Evolutionary conservation across 2,113 vertebrate species (phyloP).

Genomic region (Antennarius striatus): DNA sequence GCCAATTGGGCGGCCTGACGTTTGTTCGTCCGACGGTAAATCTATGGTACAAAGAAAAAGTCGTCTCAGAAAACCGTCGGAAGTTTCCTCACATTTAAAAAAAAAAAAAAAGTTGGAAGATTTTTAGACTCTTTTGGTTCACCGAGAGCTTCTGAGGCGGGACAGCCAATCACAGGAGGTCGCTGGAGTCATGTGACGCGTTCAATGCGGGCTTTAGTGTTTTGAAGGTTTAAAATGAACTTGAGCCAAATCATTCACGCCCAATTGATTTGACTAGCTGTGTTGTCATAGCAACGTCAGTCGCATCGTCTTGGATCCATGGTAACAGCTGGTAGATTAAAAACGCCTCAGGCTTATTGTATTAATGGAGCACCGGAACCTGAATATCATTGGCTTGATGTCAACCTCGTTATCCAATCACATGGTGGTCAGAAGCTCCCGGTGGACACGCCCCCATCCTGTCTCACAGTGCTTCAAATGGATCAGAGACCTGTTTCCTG

Average conservation of each 20-base stretch:
- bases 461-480: conserved; percentile 63
- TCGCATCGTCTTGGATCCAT: no score
- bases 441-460: conserved; percentile 37
- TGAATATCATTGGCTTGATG: not conserved
- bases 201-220: no score
- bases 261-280: no score
- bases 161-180: no score
- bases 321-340: no score
- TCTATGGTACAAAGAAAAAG: conserved; percentile 53
- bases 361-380: not conserved
- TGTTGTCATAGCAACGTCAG: no score
- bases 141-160: conserved; percentile 28
- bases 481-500: conserved; percentile 28
- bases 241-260: no score
- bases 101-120: conserved; percentile 16
- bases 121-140: conserved; percentile 26
- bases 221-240: no score
- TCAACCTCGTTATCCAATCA: not conserved
- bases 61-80: conserved; percentile 29
- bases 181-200: no score
- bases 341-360: no score
- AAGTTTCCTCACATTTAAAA: conserved; percentile 18
- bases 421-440: conserved; percentile 7
- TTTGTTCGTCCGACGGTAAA: not conserved
- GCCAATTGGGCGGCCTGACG: not conserved